Evolutionary conservation across 2,888 invertebrate genomes (phyloP).

Genomic region (Amphimallon solstitiale): DNA sequence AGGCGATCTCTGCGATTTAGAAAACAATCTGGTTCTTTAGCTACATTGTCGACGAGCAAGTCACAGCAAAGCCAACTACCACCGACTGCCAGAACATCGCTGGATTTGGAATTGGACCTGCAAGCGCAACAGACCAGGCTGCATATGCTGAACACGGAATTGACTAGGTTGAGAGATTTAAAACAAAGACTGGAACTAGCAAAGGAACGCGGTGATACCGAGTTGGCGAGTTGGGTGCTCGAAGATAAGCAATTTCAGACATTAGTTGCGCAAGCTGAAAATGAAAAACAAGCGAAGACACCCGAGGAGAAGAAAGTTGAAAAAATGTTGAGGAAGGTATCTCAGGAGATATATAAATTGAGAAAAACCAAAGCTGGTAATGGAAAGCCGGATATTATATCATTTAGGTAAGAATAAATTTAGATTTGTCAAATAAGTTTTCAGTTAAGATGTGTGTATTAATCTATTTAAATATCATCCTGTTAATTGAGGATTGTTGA

Average conservation of each 20-base stretch:
- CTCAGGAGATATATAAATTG: constrained; percentile 90
- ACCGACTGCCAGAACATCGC: constrained; percentile 80
- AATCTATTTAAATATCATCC: too few relatives aligned
- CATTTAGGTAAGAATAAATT: constrained; percentile 80
- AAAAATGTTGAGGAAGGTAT: constrained; percentile 86
- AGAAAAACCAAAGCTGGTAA: constrained; percentile 87
- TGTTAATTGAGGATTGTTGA: too few relatives aligned
- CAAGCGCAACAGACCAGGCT: constrained; percentile 90
- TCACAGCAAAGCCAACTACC: constrained; percentile 67
- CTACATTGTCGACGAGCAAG: constrained; percentile 61
- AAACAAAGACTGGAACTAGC: constrained; percentile 86
- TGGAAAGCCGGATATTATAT: constrained; percentile 89
- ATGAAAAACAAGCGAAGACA: constrained; percentile 65
- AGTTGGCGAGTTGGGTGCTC: constrained; percentile 85
- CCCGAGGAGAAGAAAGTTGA: constrained; percentile 77
- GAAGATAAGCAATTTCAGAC: constrained; percentile 88
- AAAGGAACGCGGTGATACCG: constrained; percentile 82
- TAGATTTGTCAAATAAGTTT: constrained; percentile 18
- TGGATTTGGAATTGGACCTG: constrained; percentile 91
- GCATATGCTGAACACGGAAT: constrained; percentile 84
- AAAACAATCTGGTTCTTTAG: constrained; percentile 67
- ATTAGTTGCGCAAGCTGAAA: constrained; percentile 71
- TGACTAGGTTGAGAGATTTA: constrained; percentile 81
- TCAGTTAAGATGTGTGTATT: constrained; percentile 7
- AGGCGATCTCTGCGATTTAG: constrained; percentile 89